These are phyloP conservation scores for Cerastis rubricosa DNA, from an alignment of 2,888 invertebrate genomes.

Conservation along the genomic window DNA sequence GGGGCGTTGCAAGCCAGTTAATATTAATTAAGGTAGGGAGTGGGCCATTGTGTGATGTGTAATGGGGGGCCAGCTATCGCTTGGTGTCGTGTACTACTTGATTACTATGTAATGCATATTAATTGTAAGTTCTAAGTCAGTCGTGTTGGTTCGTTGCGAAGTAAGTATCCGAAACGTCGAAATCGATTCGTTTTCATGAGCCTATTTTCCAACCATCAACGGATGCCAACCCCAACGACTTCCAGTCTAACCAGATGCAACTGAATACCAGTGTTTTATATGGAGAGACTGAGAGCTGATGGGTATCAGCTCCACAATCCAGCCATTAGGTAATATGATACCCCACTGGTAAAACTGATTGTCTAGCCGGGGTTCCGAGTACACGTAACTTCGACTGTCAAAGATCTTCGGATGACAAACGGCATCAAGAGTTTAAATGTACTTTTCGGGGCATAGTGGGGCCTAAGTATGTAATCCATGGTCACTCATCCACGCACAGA, in stretches of 20 bases:
- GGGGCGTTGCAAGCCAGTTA: conserved; percentile 81
- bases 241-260: neutral
- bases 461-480: neutral
- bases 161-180: neutral
- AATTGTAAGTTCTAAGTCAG: conserved; percentile 60
- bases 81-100: conserved; percentile 76
- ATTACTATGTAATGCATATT: conserved; percentile 69
- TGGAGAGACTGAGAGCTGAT: neutral
- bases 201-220: neutral
- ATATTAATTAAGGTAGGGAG: conserved; percentile 78
- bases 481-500: neutral
- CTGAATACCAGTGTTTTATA: neutral
- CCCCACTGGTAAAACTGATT: neutral
- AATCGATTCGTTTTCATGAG: neutral
- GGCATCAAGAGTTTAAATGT: neutral
- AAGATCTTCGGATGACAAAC: neutral
- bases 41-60: conserved; percentile 65
- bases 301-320: neutral
- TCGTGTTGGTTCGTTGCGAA: conserved; percentile 17
- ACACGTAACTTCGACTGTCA: neutral
- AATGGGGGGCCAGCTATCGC: conserved; percentile 78
- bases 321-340: neutral
- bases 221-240: neutral
- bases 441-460: neutral
- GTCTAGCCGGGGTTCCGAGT: neutral